Percentiles rank a stretch among this genome's conserved stretches.
phyloP scores from a whole-genome alignment of 2,797 vertebrate species.

The Cyclopterus lumpus region DNA sequence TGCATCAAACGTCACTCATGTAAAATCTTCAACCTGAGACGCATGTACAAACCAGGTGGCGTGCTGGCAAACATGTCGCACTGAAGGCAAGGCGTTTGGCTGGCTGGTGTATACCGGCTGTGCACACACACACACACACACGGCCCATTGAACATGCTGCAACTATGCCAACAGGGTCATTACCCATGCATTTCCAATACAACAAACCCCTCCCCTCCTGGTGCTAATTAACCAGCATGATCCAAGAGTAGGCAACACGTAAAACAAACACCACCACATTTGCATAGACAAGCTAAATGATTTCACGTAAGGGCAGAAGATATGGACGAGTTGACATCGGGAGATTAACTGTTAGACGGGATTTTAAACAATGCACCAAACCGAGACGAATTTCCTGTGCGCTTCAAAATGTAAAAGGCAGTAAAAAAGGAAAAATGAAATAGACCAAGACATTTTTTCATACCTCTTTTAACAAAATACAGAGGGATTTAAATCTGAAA shows the following conservation, averaged over 20 bases:
- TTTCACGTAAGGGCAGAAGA: conserved; percentile 11
- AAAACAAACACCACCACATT: conserved; percentile 59
- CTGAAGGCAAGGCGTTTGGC: conserved; percentile 78
- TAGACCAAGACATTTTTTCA: background rate
- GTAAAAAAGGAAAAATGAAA: background rate
- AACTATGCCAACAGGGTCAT: conserved; percentile 85
- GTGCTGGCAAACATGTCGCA: conserved; percentile 48
- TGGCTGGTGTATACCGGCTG: conserved; percentile 59
- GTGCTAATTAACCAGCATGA: conserved; percentile 79
- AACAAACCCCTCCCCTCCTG: conserved; percentile 77
- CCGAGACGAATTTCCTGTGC: background rate
- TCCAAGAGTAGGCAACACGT: conserved; percentile 59
- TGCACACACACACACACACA: conserved; percentile 60
- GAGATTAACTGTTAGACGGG: background rate
- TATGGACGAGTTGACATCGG: background rate
- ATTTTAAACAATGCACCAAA: background rate
- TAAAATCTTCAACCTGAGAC: background rate
- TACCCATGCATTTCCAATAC: conserved; percentile 80
- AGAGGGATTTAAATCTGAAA: background rate
- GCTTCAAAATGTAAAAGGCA: background rate
- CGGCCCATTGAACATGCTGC: conserved; percentile 82
- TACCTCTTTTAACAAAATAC: background rate
- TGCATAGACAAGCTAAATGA: conserved; percentile 34
- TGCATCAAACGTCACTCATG: background rate
- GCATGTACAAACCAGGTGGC: background rate